Evolutionary conservation across 2,888 invertebrate species (phyloP).

Genomic region (Lasioglossum vierecki): DNA sequence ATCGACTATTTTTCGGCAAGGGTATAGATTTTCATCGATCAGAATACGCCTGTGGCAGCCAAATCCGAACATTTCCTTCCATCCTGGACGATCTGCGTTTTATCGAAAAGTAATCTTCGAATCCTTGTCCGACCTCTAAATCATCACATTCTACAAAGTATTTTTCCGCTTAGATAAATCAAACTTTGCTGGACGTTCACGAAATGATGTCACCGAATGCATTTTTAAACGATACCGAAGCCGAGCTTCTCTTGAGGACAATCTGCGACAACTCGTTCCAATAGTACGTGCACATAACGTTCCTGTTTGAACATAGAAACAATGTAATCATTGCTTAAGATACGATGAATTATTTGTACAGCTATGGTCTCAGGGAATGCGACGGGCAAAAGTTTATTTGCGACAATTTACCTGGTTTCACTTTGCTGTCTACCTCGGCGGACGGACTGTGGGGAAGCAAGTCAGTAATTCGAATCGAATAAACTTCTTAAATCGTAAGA

Average conservation of each 20-base stretch:
- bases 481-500: background rate
- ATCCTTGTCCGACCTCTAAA: background rate
- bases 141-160: background rate
- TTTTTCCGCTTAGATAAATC: slow-evolving; percentile 73
- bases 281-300: slow-evolving; percentile 67
- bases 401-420: slow-evolving; percentile 71
- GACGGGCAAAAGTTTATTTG: slow-evolving; percentile 74
- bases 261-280: slow-evolving; percentile 76
- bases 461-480: slow-evolving; percentile 57
- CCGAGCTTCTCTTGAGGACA: slow-evolving; percentile 64
- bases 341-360: slow-evolving; percentile 45
- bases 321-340: background rate
- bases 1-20: too few species aligned
- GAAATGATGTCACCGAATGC: slow-evolving; percentile 64
- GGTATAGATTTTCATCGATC: too few species aligned
- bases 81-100: background rate
- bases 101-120: background rate
- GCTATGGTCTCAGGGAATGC: slow-evolving; percentile 75
- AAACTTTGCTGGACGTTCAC: slow-evolving; percentile 74
- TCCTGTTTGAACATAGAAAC: background rate
- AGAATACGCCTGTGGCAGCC: too few species aligned
- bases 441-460: slow-evolving; percentile 75
- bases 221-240: slow-evolving; percentile 70
- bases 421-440: slow-evolving; percentile 71
- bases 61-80: too few species aligned